phyloP scores from a whole-genome alignment of 2,888 invertebrate genomes.

The Hirtodrosophila confusa region DNA sequence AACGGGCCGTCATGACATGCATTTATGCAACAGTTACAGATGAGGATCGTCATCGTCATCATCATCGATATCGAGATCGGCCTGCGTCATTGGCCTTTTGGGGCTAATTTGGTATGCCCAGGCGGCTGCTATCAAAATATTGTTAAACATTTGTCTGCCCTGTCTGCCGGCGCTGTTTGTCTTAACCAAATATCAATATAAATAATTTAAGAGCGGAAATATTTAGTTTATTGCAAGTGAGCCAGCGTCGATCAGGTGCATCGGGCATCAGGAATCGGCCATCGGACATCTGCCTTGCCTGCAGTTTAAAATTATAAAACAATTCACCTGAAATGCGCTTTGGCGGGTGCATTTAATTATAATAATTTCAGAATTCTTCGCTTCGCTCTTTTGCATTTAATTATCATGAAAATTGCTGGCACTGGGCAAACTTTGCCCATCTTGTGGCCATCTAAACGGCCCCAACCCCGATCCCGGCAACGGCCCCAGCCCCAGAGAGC shows the following conservation, averaged over 20 bases:
- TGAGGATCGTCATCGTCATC: slow-evolving; percentile 19
- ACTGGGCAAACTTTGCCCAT: slow-evolving; percentile 45
- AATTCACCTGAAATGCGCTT: slow-evolving; percentile 72
- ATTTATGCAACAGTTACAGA: slow-evolving; percentile 71
- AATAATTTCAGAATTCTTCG: slow-evolving; percentile 62
- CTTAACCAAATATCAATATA: slow-evolving; percentile 66
- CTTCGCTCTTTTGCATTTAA: slow-evolving; percentile 67
- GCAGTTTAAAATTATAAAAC: slow-evolving; percentile 71
- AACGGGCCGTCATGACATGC: slow-evolving; percentile 72
- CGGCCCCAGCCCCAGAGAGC: slow-evolving; percentile 15
- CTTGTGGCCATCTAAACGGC: slow-evolving; percentile 27
- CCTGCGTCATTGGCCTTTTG: slow-evolving; percentile 49
- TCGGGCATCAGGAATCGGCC: slow-evolving; percentile 17
- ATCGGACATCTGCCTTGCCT: slow-evolving; percentile 48
- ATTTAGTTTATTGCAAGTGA: slow-evolving; percentile 81
- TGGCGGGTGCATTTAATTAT: slow-evolving; percentile 77
- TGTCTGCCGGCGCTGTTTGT: slow-evolving; percentile 38
- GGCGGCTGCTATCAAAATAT: slow-evolving; percentile 73
- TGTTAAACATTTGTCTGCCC: slow-evolving; percentile 70
- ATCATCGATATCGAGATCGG: slow-evolving; percentile 35
- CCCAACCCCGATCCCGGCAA: slow-evolving; percentile 2
- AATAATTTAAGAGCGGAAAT: slow-evolving; percentile 82
- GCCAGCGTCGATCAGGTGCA: slow-evolving; percentile 47
- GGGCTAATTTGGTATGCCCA: slow-evolving; percentile 75
- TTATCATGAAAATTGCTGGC: slow-evolving; percentile 70